Evolutionary conservation across 2,888 invertebrate genomes (phyloP).

Genomic region (Leucoptera coffeella): DNA sequence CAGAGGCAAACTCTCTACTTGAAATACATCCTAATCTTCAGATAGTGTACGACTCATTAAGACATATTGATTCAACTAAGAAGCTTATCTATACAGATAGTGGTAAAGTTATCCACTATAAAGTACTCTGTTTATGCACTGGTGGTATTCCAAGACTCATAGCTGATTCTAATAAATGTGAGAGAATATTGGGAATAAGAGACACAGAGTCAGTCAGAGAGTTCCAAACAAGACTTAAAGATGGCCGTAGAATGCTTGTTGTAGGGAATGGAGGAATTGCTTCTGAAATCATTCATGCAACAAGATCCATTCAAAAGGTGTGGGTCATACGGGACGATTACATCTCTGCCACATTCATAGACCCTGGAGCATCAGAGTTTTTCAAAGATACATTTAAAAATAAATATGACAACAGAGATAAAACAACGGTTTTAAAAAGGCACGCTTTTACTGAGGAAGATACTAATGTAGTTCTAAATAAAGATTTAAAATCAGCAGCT

Average conservation of each 20-base stretch:
- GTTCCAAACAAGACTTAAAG: conserved; percentile 64
- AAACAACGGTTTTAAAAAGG: conserved; percentile 44
- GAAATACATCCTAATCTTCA: conserved; percentile 58
- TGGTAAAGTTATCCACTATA: conserved; percentile 58
- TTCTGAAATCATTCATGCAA: conserved; percentile 89
- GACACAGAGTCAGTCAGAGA: conserved; percentile 89
- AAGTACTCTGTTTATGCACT: conserved; percentile 82
- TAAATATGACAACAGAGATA: conserved; percentile 11
- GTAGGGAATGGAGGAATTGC: conserved; percentile 99
- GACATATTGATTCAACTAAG: conserved; percentile 46
- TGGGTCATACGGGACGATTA: conserved; percentile 94
- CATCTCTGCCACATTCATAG: conserved; percentile 91
- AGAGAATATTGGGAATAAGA: conserved; percentile 78
- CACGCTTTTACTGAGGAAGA: conserved; percentile 62
- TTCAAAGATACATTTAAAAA: conserved; percentile 55
- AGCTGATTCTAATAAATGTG: conserved; percentile 45
- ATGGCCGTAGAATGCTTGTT: conserved; percentile 68
- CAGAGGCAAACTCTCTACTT: conserved; percentile 51
- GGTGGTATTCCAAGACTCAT: conserved; percentile 85
- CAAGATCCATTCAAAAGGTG: conserved; percentile 75
- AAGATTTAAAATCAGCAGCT: conserved; percentile 71
- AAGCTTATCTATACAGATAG: conserved; percentile 49
- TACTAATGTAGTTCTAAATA: conserved; percentile 21
- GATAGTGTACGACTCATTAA: conserved; percentile 63
- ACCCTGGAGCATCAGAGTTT: conserved; percentile 93